These are phyloP conservation scores for Endotricha flammealis DNA, from an alignment of 2,888 invertebrate genomes.

Conservation along the genomic window DNA sequence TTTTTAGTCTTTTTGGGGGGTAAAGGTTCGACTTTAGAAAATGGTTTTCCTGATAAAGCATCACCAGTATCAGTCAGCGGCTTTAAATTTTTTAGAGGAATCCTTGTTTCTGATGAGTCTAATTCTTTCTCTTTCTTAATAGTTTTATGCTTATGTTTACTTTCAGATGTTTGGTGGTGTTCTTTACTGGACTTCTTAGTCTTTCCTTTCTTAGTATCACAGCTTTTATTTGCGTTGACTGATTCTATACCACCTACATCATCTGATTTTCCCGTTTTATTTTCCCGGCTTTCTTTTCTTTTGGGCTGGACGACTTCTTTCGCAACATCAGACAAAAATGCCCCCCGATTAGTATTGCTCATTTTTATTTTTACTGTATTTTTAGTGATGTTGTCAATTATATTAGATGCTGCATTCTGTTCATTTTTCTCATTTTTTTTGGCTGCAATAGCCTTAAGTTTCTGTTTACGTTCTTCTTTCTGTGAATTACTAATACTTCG, in stretches of 20 bases:
- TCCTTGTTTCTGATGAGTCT: slow-evolving; percentile 24
- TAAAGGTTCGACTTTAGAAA: slow-evolving; percentile 50
- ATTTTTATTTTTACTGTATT: slow-evolving; percentile 58
- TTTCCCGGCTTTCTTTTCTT: slow-evolving; percentile 28
- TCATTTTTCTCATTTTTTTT: slow-evolving; percentile 42
- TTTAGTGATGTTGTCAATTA: slow-evolving; percentile 32
- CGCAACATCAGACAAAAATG: slow-evolving; percentile 63
- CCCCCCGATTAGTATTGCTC: slow-evolving; percentile 73
- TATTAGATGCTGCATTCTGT: slow-evolving; percentile 23
- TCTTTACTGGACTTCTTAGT: slow-evolving; percentile 18
- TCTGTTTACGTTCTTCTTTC: slow-evolving; percentile 69
- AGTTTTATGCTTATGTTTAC: slow-evolving; percentile 17
- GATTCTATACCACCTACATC: slow-evolving; percentile 12
- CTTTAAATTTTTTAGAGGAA: slow-evolving; percentile 46
- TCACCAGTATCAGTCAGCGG: slow-evolving; percentile 41
- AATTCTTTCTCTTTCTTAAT: neutral
- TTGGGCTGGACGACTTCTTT: slow-evolving; percentile 41
- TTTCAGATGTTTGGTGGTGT: slow-evolving; percentile 17
- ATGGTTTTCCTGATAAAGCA: slow-evolving; percentile 41
- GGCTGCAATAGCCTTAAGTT: slow-evolving; percentile 68
- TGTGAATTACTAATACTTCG: slow-evolving; percentile 40
- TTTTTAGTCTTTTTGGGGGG: slow-evolving; percentile 43
- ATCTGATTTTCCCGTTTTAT: slow-evolving; percentile 8
- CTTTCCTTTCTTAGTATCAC: slow-evolving; percentile 24
- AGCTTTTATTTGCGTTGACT: no score